Base-by-base conservation (phyloP, 2,888 invertebrate species). In the Stenolophus ochropezus region DNA sequence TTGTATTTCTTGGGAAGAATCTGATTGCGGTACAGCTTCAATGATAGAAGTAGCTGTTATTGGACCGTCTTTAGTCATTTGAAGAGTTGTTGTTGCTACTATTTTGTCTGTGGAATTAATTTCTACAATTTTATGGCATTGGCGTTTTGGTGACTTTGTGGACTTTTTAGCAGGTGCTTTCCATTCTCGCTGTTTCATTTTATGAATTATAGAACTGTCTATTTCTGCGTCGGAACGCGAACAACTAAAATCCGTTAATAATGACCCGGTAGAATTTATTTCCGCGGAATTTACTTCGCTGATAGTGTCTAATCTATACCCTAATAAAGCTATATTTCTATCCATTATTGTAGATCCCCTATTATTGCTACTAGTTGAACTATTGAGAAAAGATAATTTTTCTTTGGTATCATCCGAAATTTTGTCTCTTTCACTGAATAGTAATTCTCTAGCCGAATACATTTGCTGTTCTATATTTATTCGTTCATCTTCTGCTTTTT, bases 211-310 rank as follows among this genome's bases (percentile, higher is more conserved):
- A 0, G 92, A 92, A 0, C 91, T 86, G 84, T 96, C 95, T 78
- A 96, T 89, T 87, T 96, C 96, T 85, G 96, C 96, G 85, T 96
- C 96, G 0, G 96, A 96, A 23, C 94, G 93, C 11, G 96, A 96
- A 87, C 94, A 94, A 84, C 96, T 96, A 87, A 95, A 92, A 87
- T 96, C 95, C 0, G 95, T 95, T 42, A 96, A 89, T 11, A 96
- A 90, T 0, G 95, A 95, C 20, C 93, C 96, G 81, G 96, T 96
- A 42, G 96, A 95, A 89, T 96, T 95, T 77, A 95, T 92, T 86
- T 95, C 95, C 47, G 92, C 91, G 58, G 84, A 84, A 56, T 82
- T 75, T 27, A 82, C 56, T 85, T 88, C 89, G 82, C 88, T 84
- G 85, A 90, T 87, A 82, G 89, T 85, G 84, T 89, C 86, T 16